phyloP scores from a whole-genome alignment of 2,113 vertebrate genomes.

The Otocyon megalotis region DNA sequence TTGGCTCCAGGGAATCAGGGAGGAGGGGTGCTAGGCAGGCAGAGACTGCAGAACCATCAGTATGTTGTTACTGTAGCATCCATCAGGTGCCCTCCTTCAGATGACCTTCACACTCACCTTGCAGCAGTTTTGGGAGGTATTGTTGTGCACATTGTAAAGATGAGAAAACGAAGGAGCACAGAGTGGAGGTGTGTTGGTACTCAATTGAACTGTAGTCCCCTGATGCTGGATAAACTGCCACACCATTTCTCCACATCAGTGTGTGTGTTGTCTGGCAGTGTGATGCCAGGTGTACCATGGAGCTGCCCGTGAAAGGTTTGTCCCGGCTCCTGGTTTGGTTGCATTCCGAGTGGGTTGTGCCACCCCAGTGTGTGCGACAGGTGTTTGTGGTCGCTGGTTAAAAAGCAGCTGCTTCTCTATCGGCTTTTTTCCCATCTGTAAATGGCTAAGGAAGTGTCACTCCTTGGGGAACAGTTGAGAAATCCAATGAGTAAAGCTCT shows the following conservation, averaged over 20 bases:
- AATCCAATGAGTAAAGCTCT: not conserved
- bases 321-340: too few species aligned
- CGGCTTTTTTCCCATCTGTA: not conserved
- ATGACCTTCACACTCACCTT: not conserved
- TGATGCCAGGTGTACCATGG: too few species aligned
- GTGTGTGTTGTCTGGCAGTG: accelerated
- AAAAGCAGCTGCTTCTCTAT: not conserved
- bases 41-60: not conserved
- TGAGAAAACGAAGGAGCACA: too few species aligned
- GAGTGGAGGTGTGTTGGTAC: not conserved
- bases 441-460: not conserved
- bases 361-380: accelerated
- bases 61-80: accelerated
- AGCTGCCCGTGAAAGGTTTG: not conserved
- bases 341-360: not conserved
- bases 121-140: too few species aligned
- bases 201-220: not conserved
- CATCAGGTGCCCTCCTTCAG: not conserved
- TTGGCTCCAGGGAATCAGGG: not conserved
- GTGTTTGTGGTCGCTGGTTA: accelerated
- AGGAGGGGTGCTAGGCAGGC: too few species aligned
- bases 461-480: not conserved
- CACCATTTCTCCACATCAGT: not conserved
- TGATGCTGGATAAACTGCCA: not conserved
- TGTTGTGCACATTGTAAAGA: not conserved